Evolutionary conservation across 2,888 invertebrate species (phyloP).

Genomic region (Luffia ferchaultella): DNA sequence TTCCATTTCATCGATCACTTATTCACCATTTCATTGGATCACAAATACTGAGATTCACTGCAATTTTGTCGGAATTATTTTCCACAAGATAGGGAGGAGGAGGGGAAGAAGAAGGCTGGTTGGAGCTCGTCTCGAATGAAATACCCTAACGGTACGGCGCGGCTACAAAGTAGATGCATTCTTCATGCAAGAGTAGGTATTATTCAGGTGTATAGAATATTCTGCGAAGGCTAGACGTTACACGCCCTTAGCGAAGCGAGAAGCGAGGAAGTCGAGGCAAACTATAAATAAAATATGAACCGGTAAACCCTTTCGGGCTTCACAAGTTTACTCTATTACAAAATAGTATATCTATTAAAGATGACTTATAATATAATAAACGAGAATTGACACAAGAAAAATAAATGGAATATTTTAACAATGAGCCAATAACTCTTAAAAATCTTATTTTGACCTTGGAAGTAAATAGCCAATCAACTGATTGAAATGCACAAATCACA

Average conservation of each 20-base stretch:
- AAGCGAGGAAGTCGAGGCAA: constrained; percentile 1
- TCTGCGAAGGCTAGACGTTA: constrained; percentile 19
- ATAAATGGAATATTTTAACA: no score
- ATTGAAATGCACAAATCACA: neutral
- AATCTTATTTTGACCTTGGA: no score
- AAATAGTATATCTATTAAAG: neutral
- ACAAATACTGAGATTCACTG: constrained; percentile 25
- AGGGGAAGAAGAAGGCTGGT: no score
- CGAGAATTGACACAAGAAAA: no score
- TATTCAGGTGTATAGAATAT: constrained; percentile 47
- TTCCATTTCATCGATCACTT: constrained; percentile 61
- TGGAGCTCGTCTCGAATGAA: no score
- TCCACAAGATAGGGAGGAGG: no score
- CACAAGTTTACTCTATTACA: neutral
- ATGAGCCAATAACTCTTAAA: no score
- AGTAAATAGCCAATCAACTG: neutral
- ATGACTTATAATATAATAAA: no score
- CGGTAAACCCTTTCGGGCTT: neutral
- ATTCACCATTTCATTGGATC: constrained; percentile 42
- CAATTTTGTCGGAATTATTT: no score
- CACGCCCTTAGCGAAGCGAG: neutral
- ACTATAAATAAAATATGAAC: constrained; percentile 4
- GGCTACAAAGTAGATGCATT: constrained; percentile 33
- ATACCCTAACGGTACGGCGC: neutral
- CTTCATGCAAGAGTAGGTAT: constrained; percentile 40